Evolutionary conservation across 1,140 invertebrate genomes (phyloP).

Genomic region (Papilio helenus): DNA sequence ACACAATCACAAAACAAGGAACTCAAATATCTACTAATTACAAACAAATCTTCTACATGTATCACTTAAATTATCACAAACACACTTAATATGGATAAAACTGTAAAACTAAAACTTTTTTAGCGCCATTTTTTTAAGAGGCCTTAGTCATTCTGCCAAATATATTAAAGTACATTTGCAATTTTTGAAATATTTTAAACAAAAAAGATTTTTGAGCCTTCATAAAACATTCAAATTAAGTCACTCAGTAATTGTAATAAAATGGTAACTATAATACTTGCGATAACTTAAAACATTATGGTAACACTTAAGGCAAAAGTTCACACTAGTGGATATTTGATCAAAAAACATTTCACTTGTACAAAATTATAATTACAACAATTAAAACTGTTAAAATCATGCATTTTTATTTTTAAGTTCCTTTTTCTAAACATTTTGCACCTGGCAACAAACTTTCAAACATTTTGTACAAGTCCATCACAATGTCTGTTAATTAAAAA

Average conservation of each 20-base stretch:
- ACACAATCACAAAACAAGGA: slow-evolving; percentile 55
- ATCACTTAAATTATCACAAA: slow-evolving; percentile 19
- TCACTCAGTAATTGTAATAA: slow-evolving; percentile 1
- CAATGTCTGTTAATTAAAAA: not conserved
- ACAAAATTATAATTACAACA: not conserved
- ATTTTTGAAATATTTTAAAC: not conserved
- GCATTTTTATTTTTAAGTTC: not conserved
- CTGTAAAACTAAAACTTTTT: not conserved
- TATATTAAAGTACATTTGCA: not conserved
- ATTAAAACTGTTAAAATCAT: not conserved
- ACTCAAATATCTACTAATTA: slow-evolving; percentile 43
- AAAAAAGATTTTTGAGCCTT: not conserved
- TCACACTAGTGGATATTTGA: slow-evolving; percentile 20
- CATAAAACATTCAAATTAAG: not conserved
- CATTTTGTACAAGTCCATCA: not conserved
- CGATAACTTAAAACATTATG: slow-evolving; percentile 13
- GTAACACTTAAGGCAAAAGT: slow-evolving; percentile 16
- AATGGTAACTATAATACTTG: slow-evolving; percentile 33
- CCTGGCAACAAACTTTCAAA: not conserved
- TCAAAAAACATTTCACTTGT: not conserved
- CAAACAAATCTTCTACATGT: slow-evolving; percentile 1
- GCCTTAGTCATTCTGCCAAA: not conserved
- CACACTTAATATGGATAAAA: slow-evolving; percentile 10
- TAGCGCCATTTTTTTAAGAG: not conserved
- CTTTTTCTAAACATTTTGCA: not conserved